A percentile compares a stretch with the other conserved stretches of the same genome.
These are phyloP conservation scores for Dryomyza anilis DNA, from an alignment of 2,888 invertebrate species.

Conservation along the genomic window DNA sequence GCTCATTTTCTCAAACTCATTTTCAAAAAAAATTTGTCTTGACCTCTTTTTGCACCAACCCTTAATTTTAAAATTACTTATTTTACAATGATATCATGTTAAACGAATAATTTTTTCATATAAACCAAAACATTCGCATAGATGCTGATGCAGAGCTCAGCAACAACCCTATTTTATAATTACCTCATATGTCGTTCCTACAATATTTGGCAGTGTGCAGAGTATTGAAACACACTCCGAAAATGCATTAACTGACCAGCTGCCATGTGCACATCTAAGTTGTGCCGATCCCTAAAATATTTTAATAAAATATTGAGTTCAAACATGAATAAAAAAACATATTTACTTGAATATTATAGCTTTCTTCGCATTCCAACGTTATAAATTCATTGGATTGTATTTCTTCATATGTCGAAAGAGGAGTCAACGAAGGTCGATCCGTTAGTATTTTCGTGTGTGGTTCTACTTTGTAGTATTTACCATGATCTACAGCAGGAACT, in stretches of 20 bases:
- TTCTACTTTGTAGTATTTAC: slow-evolving; percentile 66
- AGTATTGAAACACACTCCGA: slow-evolving; percentile 76
- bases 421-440: slow-evolving; percentile 50
- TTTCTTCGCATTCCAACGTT: slow-evolving; percentile 76
- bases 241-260: slow-evolving; percentile 77
- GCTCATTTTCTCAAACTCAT: too few relatives aligned
- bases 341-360: slow-evolving; percentile 62
- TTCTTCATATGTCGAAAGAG: slow-evolving; percentile 59
- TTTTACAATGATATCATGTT: too few relatives aligned
- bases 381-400: slow-evolving; percentile 75
- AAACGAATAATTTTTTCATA: too few relatives aligned
- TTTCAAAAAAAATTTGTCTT: too few relatives aligned
- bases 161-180: too few relatives aligned
- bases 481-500: slow-evolving; percentile 72
- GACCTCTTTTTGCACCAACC: too few relatives aligned
- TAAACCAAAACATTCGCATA: too few relatives aligned
- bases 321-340: background rate
- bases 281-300: slow-evolving; percentile 70
- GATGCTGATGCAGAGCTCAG: too few relatives aligned
- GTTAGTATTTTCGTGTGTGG: slow-evolving; percentile 52
- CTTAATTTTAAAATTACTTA: too few relatives aligned
- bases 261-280: slow-evolving; percentile 79
- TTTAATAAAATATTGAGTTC: background rate
- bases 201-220: slow-evolving; percentile 56
- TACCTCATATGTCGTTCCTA: slow-evolving; percentile 57